These are phyloP conservation scores for Sialis fuliginosa DNA, from an alignment of 2,888 invertebrate genomes.

Conservation along the genomic window DNA sequence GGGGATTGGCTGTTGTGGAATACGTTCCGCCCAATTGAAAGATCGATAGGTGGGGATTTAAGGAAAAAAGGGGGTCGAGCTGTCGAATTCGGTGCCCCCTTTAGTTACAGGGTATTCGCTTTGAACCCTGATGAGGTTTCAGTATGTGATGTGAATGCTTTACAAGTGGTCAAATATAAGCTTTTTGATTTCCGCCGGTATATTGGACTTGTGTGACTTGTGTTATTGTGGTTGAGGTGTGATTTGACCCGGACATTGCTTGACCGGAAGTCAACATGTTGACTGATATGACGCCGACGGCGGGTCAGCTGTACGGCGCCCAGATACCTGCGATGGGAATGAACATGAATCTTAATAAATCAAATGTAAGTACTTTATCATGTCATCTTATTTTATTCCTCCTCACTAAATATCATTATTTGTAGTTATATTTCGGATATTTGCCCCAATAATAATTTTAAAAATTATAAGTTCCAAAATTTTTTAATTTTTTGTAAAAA, in stretches of 20 bases:
- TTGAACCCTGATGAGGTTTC: constrained; percentile 23
- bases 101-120: constrained; percentile 5
- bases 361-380: constrained; percentile 18
- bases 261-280: constrained; percentile 24
- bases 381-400: too few species aligned
- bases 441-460: too few species aligned
- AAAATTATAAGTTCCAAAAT: too few species aligned
- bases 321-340: constrained; percentile 41
- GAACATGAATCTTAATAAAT: constrained; percentile 27
- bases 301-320: constrained; percentile 38
- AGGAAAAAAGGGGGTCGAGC: constrained; percentile 3
- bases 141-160: constrained; percentile 27
- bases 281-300: constrained; percentile 41
- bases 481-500: too few species aligned
- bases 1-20: constrained; percentile 15
- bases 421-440: too few species aligned
- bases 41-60: neutral
- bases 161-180: constrained; percentile 16
- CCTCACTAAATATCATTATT: too few species aligned
- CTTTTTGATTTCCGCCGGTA: neutral
- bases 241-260: neutral
- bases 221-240: constrained; percentile 1
- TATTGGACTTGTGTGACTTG: constrained; percentile 2
- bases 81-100: neutral
- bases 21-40: constrained; percentile 6